phyloP scores from a whole-genome alignment of 2,888 invertebrate species.

The Gandaritis pyraliata region DNA sequence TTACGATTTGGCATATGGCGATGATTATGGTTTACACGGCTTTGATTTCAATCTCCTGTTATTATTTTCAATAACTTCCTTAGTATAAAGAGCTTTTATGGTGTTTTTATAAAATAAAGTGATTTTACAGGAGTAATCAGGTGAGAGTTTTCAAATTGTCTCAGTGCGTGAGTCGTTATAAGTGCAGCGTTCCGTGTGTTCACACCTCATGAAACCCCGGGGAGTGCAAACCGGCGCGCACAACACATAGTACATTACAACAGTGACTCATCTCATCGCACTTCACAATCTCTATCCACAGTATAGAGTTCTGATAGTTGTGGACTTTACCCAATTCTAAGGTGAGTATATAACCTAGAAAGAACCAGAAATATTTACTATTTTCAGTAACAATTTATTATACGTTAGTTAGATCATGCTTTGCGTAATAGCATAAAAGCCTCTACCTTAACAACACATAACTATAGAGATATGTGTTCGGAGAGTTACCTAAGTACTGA shows the following conservation, averaged over 20 bases:
- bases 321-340: too few species aligned
- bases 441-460: too few species aligned
- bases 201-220: constrained; percentile 74
- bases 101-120: constrained; percentile 16
- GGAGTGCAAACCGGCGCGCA: constrained; percentile 64
- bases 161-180: constrained; percentile 60
- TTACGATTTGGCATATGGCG: constrained; percentile 19
- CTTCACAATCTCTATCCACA: not conserved
- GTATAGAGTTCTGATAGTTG: not conserved
- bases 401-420: too few species aligned
- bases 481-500: too few species aligned
- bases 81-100: constrained; percentile 13
- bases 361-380: too few species aligned
- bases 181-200: constrained; percentile 64
- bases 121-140: constrained; percentile 35
- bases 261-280: constrained; percentile 16
- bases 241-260: constrained; percentile 18
- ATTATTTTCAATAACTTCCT: constrained; percentile 21
- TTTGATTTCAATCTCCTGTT: constrained; percentile 19
- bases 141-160: constrained; percentile 58
- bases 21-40: constrained; percentile 18
- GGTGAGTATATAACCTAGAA: too few species aligned
- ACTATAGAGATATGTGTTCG: too few species aligned
- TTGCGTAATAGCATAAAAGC: too few species aligned
- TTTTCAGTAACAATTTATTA: too few species aligned